These are phyloP conservation scores for Colossoma macropomum DNA, from an alignment of 2,113 vertebrate species.

Conservation along the genomic window DNA sequence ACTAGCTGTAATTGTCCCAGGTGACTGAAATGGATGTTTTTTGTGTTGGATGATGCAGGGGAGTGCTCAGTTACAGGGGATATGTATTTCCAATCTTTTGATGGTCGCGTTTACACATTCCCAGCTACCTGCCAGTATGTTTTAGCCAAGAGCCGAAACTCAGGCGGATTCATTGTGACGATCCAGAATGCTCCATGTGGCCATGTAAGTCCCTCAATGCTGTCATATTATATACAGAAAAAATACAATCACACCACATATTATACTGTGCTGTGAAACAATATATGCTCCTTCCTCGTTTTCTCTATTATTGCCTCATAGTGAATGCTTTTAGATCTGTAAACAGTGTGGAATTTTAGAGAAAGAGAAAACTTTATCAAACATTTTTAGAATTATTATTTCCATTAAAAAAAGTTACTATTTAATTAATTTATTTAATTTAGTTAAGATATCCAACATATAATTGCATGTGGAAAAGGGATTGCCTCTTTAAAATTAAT, in stretches of 20 bases:
- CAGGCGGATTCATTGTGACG: slow-evolving; percentile 86
- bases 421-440: no score
- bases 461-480: no score
- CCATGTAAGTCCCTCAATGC: slow-evolving; percentile 77
- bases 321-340: no score
- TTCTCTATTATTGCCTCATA: no score
- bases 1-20: not conserved
- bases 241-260: not conserved
- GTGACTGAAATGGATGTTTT: not conserved
- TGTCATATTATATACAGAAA: slow-evolving; percentile 10
- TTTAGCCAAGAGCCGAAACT: slow-evolving; percentile 87
- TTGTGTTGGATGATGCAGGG: slow-evolving; percentile 69
- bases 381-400: no score
- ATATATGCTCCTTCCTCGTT: no score
- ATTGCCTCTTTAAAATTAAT: no score
- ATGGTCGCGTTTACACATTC: slow-evolving; percentile 89
- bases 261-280: no score
- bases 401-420: no score
- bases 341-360: no score
- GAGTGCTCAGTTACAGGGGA: slow-evolving; percentile 96
- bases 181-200: slow-evolving; percentile 92
- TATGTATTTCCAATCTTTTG: slow-evolving; percentile 91
- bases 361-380: no score
- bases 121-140: slow-evolving; percentile 92
- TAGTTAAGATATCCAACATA: no score